A percentile compares a stretch with the other conserved stretches of the same genome.
Conservation (phyloP, 2,888 invertebrate species). For the Notodonta ziczac region DNA sequence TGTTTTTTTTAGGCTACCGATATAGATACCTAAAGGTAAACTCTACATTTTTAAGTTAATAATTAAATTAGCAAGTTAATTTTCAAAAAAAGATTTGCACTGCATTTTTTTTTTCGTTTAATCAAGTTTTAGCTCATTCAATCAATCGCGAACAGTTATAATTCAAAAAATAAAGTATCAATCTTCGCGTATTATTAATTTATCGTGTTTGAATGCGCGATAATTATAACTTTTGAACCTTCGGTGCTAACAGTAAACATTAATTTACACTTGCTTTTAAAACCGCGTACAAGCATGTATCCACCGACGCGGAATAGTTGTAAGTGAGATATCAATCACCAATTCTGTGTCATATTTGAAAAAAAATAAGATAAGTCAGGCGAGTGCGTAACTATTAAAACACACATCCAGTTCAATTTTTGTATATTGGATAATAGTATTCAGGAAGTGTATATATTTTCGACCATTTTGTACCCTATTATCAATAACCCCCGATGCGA, state of each 20-base stretch:
- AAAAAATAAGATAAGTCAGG: background rate
- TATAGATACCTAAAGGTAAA: slow-evolving; percentile 17
- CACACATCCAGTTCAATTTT: background rate
- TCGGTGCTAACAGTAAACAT: slow-evolving; percentile 38
- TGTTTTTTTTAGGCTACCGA: background rate
- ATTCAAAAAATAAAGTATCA: slow-evolving; percentile 48
- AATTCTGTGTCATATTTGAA: slow-evolving; percentile 28
- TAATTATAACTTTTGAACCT: slow-evolving; percentile 39
- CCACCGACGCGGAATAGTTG: slow-evolving; percentile 10
- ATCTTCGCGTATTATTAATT: slow-evolving; percentile 42
- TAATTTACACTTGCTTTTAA: slow-evolving; percentile 33
- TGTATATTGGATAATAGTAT: background rate
- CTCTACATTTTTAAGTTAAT: slow-evolving; percentile 20
- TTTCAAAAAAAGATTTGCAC: background rate
- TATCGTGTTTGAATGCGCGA: slow-evolving; percentile 43
- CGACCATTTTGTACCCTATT: too few relatives aligned
- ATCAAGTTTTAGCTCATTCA: slow-evolving; percentile 17
- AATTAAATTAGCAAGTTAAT: background rate
- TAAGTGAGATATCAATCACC: slow-evolving; percentile 39
- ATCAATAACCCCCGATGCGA: too few relatives aligned
- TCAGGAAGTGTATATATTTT: too few relatives aligned
- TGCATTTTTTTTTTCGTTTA: slow-evolving; percentile 6
- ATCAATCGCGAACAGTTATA: slow-evolving; percentile 47
- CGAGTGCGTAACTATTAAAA: background rate
- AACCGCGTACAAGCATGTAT: slow-evolving; percentile 23